These are phyloP conservation scores for Polyommatus iphigenia DNA, from an alignment of 2,888 invertebrate genomes.

Conservation along the genomic window DNA sequence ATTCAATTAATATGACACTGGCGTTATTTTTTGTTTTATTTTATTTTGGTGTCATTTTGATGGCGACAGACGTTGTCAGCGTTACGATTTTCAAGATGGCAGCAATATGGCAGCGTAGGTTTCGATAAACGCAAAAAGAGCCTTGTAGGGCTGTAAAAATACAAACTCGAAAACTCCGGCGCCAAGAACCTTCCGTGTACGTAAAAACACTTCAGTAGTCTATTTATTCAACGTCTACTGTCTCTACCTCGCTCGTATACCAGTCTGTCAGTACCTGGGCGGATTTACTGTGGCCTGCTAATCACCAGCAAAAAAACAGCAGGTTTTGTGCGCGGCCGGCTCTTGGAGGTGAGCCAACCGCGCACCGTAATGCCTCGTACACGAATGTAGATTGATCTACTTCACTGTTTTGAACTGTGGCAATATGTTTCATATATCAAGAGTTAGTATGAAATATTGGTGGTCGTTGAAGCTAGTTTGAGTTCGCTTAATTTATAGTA, in stretches of 20 bases:
- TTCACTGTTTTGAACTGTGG: constrained; percentile 14
- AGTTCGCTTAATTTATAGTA: neutral
- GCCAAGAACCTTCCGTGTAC: neutral
- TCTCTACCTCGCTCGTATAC: constrained; percentile 36
- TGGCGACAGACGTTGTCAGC: no score
- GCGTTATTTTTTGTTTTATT: no score
- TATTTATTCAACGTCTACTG: constrained; percentile 36
- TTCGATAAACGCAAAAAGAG: neutral
- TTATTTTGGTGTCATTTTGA: no score
- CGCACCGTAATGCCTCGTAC: constrained; percentile 34
- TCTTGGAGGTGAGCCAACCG: constrained; percentile 43
- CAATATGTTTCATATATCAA: constrained; percentile 5
- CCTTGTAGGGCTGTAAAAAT: neutral
- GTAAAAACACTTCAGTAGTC: constrained; percentile 23
- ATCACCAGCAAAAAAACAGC: constrained; percentile 45
- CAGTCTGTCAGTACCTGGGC: constrained; percentile 41
- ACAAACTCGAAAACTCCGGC: neutral
- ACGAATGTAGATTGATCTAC: constrained; percentile 30
- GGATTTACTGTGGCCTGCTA: constrained; percentile 45
- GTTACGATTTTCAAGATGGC: no score
- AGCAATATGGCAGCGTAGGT: no score
- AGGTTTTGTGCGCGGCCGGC: constrained; percentile 42
- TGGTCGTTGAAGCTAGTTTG: neutral
- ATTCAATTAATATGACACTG: no score
- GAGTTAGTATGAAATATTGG: neutral